Conservation (phyloP, 2,113 vertebrate genomes). For the Forbesichthys papilliferus region DNA sequence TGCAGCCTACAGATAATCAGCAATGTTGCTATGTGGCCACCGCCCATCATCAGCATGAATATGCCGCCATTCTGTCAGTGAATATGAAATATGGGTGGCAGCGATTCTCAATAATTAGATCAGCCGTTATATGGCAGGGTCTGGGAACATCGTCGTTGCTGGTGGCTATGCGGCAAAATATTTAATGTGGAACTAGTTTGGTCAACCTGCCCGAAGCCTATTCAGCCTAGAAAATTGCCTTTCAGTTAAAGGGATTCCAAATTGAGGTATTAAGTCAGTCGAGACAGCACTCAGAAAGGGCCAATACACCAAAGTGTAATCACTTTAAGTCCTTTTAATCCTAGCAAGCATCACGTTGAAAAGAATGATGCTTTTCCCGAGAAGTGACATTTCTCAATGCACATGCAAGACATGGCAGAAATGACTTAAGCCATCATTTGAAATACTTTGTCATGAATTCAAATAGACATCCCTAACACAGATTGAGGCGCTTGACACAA, state of each 20-base stretch:
- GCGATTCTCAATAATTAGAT: slow-evolving; percentile 56
- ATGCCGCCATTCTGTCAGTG: slow-evolving; percentile 55
- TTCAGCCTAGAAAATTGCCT: slow-evolving; percentile 12
- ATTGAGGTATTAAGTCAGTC: slow-evolving; percentile 27
- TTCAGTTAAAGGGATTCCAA: slow-evolving; percentile 31
- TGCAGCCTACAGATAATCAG: slow-evolving; percentile 64
- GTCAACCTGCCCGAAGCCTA: slow-evolving; percentile 1
- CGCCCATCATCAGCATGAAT: slow-evolving; percentile 59
- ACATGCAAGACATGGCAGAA: slow-evolving; percentile 21
- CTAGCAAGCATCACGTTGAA: slow-evolving; percentile 18
- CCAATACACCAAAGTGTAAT: slow-evolving; percentile 33
- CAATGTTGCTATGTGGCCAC: slow-evolving; percentile 47
- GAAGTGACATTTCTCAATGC: slow-evolving; percentile 20
- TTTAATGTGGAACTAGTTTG: slow-evolving; percentile 32
- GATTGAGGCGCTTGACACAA: slow-evolving; percentile 39
- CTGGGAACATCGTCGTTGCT: slow-evolving; percentile 19
- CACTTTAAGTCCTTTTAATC: slow-evolving; percentile 22
- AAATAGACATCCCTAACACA: slow-evolving; percentile 45
- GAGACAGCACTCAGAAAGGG: slow-evolving; percentile 19
- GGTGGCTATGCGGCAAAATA: slow-evolving; percentile 31
- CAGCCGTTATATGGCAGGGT: slow-evolving; percentile 26
- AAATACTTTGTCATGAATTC: slow-evolving; percentile 36
- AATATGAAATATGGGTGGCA: slow-evolving; percentile 37
- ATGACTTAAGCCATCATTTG: slow-evolving; percentile 21
- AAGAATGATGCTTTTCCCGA: slow-evolving; percentile 24